phyloP scores from a whole-genome alignment of 2,113 vertebrate genomes.

The Atrichornis clamosus region DNA sequence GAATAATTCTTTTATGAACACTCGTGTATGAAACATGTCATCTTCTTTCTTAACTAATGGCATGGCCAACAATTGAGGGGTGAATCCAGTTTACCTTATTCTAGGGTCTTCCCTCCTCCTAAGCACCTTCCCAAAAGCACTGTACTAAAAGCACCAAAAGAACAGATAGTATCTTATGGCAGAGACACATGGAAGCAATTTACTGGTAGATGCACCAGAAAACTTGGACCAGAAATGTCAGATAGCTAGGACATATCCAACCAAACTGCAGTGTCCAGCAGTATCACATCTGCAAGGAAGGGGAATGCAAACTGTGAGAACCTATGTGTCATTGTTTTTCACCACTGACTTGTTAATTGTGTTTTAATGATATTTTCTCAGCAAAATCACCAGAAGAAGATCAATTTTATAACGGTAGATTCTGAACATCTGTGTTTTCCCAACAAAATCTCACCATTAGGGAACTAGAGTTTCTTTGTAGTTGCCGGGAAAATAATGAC shows the following conservation, averaged over 20 bases:
- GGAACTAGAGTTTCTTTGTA: conserved; percentile 40
- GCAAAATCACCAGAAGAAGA: not conserved
- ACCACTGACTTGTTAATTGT: conserved; percentile 3
- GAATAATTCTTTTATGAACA: not conserved
- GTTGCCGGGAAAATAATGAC: conserved; percentile 64
- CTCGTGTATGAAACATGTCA: not conserved
- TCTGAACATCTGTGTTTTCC: conserved; percentile 67
- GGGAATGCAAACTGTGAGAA: not conserved
- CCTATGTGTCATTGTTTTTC: not conserved
- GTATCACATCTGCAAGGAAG: not conserved
- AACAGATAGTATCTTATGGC: not conserved
- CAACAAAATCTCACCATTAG: conserved; percentile 60
- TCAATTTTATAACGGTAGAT: conserved; percentile 9
- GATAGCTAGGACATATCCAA: not conserved
- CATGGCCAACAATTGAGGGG: not conserved
- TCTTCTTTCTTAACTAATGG: not conserved
- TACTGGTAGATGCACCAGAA: not conserved
- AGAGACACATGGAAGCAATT: not conserved
- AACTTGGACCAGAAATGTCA: not conserved
- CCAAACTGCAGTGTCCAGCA: not conserved
- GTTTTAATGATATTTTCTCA: conserved; percentile 26
- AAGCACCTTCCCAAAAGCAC: not conserved
- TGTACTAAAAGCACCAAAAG: not conserved
- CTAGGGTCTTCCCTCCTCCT: not conserved
- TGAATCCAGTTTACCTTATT: not conserved